These are phyloP conservation scores for Anhinga rufa DNA, from an alignment of 2,113 vertebrate genomes.

Conservation along the genomic window DNA sequence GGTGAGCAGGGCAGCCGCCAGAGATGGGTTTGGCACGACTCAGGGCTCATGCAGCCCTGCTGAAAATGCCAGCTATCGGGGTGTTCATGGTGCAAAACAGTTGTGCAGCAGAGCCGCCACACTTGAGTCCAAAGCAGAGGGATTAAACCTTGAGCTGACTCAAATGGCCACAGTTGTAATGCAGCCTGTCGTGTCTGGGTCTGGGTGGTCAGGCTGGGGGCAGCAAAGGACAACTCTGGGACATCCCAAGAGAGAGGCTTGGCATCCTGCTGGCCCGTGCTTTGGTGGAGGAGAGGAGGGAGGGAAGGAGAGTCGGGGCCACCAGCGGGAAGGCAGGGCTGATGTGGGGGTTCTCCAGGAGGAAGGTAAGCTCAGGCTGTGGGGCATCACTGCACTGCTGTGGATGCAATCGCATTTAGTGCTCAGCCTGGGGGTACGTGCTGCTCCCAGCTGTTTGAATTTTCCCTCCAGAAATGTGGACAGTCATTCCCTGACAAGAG, in stretches of 20 bases:
- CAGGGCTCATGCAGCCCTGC: neutral
- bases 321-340: neutral
- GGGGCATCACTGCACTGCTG: neutral
- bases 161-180: rapidly evolving
- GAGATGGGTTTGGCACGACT: rapidly evolving
- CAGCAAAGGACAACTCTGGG: neutral
- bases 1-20: neutral
- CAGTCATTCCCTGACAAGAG: neutral
- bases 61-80: neutral
- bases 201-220: neutral
- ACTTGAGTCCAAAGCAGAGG: neutral
- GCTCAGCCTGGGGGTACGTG: rapidly evolving
- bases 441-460: neutral
- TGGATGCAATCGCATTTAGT: rapidly evolving
- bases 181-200: neutral
- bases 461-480: neutral
- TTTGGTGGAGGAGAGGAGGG: rapidly evolving
- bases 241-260: neutral
- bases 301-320: neutral
- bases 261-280: neutral
- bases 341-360: neutral
- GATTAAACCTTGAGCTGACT: neutral
- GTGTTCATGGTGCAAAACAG: neutral
- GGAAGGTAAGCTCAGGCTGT: neutral
- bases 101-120: rapidly evolving